Base-by-base conservation (phyloP, 2,113 vertebrate genomes). In the Tragelaphus imberbis region DNA sequence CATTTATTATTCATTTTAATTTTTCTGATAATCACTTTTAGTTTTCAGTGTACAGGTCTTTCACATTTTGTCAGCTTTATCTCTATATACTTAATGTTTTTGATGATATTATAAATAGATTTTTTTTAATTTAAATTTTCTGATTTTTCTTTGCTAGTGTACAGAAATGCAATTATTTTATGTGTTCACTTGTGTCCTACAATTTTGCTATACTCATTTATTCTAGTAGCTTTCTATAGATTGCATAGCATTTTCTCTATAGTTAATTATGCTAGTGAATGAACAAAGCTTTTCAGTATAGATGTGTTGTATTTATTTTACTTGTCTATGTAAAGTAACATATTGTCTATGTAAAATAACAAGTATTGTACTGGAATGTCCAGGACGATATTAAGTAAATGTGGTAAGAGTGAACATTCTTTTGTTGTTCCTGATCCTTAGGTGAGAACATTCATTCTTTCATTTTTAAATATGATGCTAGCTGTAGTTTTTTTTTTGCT, bases 191-290 rank as follows among this genome's bases (percentile, higher is more conserved):
- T 51, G 2, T 53, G 9, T 58, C 33, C 81, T 65, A 30, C 12
- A 93, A 13, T 21, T 28, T 91, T 82, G 33, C 17, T 55, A 15
- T 77, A 40, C n/a, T 91, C n/a, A n/a, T 71, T 82, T 77, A 87
- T 94, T 90, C 36, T 95, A 47, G 12, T 55, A 95, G 71, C 17
- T 95, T 97, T 95, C 82, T 82, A 13, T 75, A 75, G 81, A 81
- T 82, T 40, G 47, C 15, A 82, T 7, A 75, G 28, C 17, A 81
- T 93, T 95, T 91, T 86, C 53, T 71, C 55, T 28, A 33, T 47
- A 80, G 53, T 81, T 75, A 53, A 81, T 86, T 65, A 90, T 59
- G 4, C 55, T 84, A 91, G 47, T 82, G 10, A 93, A 61, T 93
- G 86, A 84, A 95, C 61, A 91, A 88, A 84, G 56, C 7, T 80